Evolutionary conservation across 1,140 invertebrate species (phyloP).

Genomic region (Achroia grisella): DNA sequence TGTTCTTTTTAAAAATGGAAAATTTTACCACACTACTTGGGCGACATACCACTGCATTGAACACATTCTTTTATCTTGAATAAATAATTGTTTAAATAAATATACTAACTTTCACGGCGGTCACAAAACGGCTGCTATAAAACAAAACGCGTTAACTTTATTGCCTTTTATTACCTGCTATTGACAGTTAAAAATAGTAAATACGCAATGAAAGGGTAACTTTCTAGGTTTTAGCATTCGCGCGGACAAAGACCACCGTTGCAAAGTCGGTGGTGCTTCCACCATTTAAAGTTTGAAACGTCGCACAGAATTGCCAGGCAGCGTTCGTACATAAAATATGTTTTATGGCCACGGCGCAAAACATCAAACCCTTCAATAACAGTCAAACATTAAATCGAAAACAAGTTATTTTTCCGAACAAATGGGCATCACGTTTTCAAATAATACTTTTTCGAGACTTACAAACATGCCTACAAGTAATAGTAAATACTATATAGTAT

Average conservation of each 20-base stretch:
- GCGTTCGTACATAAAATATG: conserved; percentile 59
- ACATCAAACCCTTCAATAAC: conserved; percentile 59
- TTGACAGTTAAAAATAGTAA: conserved; percentile 11
- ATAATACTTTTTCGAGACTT: not conserved
- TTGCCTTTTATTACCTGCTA: not conserved
- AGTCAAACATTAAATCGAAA: conserved; percentile 49
- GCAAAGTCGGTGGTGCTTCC: conserved; percentile 37
- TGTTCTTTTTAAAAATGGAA: too few relatives aligned
- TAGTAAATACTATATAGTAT: not conserved
- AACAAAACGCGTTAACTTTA: conserved; percentile 1
- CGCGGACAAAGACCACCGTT: conserved; percentile 40
- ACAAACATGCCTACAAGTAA: not conserved
- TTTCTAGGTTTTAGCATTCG: conserved; percentile 62
- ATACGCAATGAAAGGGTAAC: conserved; percentile 36
- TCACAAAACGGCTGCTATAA: not conserved
- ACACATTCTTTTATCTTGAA: too few relatives aligned
- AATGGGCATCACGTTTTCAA: conserved; percentile 14
- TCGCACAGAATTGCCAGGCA: conserved; percentile 36
- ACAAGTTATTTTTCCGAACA: conserved; percentile 25
- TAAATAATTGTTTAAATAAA: too few relatives aligned
- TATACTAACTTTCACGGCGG: too few relatives aligned
- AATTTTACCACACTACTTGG: too few relatives aligned
- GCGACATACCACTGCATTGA: too few relatives aligned
- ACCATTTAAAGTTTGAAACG: conserved; percentile 55
- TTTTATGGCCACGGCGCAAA: conserved; percentile 55